Evolutionary conservation across 2,888 invertebrate species (phyloP).

Genomic region (Eugnorisma glareosa): DNA sequence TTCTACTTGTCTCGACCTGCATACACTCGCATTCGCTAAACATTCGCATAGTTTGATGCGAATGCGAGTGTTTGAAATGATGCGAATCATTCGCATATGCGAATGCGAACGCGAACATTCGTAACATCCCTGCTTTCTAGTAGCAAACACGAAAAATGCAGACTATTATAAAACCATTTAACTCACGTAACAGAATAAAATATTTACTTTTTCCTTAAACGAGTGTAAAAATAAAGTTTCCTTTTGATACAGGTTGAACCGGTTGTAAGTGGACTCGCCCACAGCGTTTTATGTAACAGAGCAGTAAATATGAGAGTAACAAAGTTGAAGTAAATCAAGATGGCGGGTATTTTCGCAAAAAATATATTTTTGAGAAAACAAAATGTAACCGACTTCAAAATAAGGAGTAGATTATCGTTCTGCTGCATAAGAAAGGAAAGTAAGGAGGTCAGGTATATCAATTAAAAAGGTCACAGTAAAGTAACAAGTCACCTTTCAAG

Average conservation of each 20-base stretch:
- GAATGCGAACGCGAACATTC: too few species aligned
- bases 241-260: constrained; percentile 42
- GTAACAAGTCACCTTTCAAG: not conserved
- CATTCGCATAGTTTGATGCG: too few species aligned
- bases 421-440: not conserved
- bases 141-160: not conserved
- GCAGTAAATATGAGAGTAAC: too few species aligned
- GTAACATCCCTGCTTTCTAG: too few species aligned
- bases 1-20: too few species aligned
- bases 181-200: constrained; percentile 23
- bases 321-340: not conserved
- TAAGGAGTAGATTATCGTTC: not conserved
- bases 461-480: not conserved
- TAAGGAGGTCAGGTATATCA: too few species aligned
- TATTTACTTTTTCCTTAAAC: constrained; percentile 29
- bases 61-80: too few species aligned
- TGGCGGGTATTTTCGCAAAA: not conserved
- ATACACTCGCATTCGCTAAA: too few species aligned
- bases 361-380: not conserved
- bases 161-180: not conserved
- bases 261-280: constrained; percentile 31
- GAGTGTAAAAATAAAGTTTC: constrained; percentile 35
- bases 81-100: too few species aligned
- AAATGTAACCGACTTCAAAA: not conserved
- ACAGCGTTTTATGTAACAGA: constrained; percentile 36